Percentiles rank a stretch among this genome's conserved stretches.
These are phyloP conservation scores for Paelopatides confundens DNA, from an alignment of 53 echinoderm and acorn worm genomes.

Conservation along the genomic window DNA sequence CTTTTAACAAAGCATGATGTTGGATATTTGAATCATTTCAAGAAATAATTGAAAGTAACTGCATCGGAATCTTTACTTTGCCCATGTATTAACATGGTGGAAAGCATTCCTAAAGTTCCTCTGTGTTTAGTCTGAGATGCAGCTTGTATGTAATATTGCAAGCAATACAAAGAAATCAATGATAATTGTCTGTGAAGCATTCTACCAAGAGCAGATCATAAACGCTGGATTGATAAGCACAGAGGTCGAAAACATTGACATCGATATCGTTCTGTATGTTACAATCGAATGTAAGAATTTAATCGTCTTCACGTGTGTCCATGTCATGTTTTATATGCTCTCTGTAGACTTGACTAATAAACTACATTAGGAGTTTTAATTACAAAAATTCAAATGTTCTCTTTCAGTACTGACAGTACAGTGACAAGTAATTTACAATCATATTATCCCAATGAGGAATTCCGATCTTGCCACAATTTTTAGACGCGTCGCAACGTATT, in stretches of 20 bases:
- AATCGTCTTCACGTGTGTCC: too few relatives aligned
- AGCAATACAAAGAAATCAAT: background rate
- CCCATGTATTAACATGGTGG: background rate
- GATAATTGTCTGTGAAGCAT: background rate
- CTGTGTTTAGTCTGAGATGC: background rate
- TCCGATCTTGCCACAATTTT: too few relatives aligned
- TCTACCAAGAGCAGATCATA: background rate
- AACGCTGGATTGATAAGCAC: background rate
- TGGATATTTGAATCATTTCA: background rate
- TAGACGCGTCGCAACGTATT: too few relatives aligned
- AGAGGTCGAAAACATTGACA: background rate
- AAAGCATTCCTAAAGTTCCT: background rate
- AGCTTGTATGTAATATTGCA: background rate
- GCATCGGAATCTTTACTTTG: background rate
- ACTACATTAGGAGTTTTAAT: too few relatives aligned
- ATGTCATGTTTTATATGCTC: too few relatives aligned
- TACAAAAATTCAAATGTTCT: too few relatives aligned
- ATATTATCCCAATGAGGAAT: too few relatives aligned
- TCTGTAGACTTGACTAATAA: too few relatives aligned
- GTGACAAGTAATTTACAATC: too few relatives aligned
- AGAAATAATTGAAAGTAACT: constrained; percentile 1
- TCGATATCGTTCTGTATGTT: too few relatives aligned
- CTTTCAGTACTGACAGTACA: too few relatives aligned
- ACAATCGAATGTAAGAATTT: too few relatives aligned
- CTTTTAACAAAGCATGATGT: background rate